phyloP scores from a whole-genome alignment of 2,888 invertebrate species.

The Ectobius pallidus region DNA sequence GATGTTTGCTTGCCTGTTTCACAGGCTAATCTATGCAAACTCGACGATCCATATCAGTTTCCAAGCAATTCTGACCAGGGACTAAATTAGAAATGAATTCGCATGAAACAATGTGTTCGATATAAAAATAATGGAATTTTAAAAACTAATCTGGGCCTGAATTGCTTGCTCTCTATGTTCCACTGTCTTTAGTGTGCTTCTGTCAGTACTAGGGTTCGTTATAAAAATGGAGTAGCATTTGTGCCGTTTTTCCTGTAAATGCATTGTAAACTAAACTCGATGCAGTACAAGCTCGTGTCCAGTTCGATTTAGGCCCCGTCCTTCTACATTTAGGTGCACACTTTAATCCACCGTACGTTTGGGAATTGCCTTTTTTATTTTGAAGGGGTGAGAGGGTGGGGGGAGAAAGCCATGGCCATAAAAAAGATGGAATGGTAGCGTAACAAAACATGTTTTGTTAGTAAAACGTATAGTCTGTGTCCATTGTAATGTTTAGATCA shows the following conservation, averaged over 20 bases:
- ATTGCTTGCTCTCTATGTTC: too few relatives aligned
- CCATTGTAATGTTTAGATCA: constrained; percentile 15
- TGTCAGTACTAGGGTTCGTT: too few relatives aligned
- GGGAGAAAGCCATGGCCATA: constrained; percentile 10
- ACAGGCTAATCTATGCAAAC: too few relatives aligned
- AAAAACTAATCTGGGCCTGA: too few relatives aligned
- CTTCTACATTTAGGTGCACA: constrained; percentile 25
- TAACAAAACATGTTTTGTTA: constrained; percentile 31
- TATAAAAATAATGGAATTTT: too few relatives aligned
- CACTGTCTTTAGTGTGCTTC: too few relatives aligned
- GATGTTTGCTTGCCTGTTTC: too few relatives aligned
- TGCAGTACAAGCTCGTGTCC: constrained; percentile 5
- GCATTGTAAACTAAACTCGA: neutral
- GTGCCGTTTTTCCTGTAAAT: neutral
- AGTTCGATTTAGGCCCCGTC: constrained; percentile 25
- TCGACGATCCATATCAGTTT: too few relatives aligned
- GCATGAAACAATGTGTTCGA: too few relatives aligned
- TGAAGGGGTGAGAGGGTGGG: neutral
- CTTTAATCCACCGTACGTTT: constrained; percentile 28
- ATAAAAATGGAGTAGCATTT: neutral
- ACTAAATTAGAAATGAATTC: too few relatives aligned
- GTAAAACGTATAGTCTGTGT: constrained; percentile 24
- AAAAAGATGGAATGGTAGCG: constrained; percentile 27
- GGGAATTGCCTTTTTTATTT: constrained; percentile 24
- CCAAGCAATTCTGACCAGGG: too few relatives aligned